Percentiles rank a stretch among this genome's conserved stretches.
These are phyloP conservation scores for Passer domesticus DNA, from an alignment of 2,113 vertebrate genomes.

Conservation along the genomic window DNA sequence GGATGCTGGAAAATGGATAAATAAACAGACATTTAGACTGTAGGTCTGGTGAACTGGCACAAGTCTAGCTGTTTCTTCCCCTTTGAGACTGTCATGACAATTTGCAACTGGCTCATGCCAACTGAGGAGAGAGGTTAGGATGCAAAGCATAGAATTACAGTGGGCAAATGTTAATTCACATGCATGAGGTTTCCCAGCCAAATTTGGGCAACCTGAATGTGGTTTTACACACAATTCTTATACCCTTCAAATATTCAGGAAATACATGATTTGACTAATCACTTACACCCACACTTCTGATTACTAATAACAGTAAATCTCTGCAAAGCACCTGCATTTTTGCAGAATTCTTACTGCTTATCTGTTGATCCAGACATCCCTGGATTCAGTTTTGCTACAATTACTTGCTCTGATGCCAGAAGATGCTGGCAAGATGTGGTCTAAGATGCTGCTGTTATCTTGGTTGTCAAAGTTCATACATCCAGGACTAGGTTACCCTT, in stretches of 20 bases:
- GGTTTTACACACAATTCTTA: not conserved
- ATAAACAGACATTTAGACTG: not conserved
- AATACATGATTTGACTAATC: not conserved
- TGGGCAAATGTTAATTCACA: not conserved
- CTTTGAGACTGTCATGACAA: not conserved
- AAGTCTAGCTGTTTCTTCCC: not conserved
- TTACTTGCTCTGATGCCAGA: not conserved
- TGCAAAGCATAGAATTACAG: not conserved
- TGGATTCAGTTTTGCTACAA: not conserved
- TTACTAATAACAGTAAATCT: not conserved
- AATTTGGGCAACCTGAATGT: not conserved
- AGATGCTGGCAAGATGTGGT: not conserved
- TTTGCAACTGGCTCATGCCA: not conserved
- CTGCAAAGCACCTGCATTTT: not conserved
- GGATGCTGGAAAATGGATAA: not conserved
- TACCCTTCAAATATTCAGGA: not conserved
- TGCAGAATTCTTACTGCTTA: not conserved
- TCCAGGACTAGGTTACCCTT: not conserved
- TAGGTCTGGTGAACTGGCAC: not conserved
- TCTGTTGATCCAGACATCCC: not conserved
- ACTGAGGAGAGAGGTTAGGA: not conserved
- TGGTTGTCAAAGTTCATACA: not conserved
- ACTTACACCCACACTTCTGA: not conserved
- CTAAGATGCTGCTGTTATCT: not conserved
- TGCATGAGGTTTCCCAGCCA: not conserved